phyloP scores from a whole-genome alignment of 2,113 vertebrate genomes.

The Leucopternis melanops region DNA sequence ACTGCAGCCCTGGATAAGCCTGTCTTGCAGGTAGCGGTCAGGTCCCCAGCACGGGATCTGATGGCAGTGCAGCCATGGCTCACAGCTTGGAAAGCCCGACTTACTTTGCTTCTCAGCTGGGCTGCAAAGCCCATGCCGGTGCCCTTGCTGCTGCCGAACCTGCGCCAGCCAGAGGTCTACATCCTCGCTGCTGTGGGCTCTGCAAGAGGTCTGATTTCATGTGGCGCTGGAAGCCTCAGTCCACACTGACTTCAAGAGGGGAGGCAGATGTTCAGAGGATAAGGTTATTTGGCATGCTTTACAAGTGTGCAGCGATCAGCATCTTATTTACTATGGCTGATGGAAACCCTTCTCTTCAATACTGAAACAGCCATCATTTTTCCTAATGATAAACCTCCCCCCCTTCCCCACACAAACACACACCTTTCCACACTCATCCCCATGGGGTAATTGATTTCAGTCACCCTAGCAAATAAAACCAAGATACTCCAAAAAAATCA shows the following conservation, averaged over 20 bases:
- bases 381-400: neutral
- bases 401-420: neutral
- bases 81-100: neutral
- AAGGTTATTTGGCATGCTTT: neutral
- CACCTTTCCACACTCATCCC: neutral
- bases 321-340: neutral
- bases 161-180: accelerated
- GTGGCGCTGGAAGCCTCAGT: neutral
- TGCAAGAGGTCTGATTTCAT: neutral
- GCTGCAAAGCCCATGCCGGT: accelerated
- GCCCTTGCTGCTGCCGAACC: neutral
- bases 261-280: neutral
- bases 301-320: neutral
- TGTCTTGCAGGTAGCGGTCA: neutral
- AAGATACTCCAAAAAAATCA: neutral
- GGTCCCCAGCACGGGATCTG: neutral
- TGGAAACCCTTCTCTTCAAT: neutral
- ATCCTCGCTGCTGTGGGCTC: neutral
- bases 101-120: neutral
- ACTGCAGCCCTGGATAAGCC: neutral
- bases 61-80: accelerated
- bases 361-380: neutral
- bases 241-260: neutral
- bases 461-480: neutral
- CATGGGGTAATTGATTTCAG: neutral